Conservation (phyloP, 2,797 vertebrate species). For the Muraenolepis orangiensis region DNA sequence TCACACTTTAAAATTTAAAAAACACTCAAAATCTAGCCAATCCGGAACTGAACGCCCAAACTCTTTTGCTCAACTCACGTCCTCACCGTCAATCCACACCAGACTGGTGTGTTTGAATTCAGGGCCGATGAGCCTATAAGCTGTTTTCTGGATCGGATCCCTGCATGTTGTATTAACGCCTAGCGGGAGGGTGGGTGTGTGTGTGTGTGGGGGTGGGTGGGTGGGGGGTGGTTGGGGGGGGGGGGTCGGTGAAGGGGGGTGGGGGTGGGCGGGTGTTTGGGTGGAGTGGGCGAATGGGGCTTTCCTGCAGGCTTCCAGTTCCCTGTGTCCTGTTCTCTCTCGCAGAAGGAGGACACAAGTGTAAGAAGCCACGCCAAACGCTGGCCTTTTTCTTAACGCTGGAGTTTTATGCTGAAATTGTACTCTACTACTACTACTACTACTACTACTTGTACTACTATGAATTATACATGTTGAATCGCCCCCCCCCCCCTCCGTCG, state of each 20-base stretch:
- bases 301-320: background rate
- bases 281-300: background rate
- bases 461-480: background rate
- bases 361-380: background rate
- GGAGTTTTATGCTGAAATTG: background rate
- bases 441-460: too few relatives aligned
- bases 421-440: too few relatives aligned
- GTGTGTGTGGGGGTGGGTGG: background rate
- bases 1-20: too few relatives aligned
- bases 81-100: too few relatives aligned
- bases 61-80: too few relatives aligned
- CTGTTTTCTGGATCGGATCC: background rate
- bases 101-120: background rate
- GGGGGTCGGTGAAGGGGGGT: background rate
- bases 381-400: too few relatives aligned
- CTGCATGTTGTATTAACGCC: constrained; percentile 1
- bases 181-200: background rate
- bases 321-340: background rate
- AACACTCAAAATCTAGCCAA: too few relatives aligned
- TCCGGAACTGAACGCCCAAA: background rate
- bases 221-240: too few relatives aligned
- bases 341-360: background rate
- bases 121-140: background rate
- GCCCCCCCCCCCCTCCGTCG: too few relatives aligned
- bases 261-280: background rate